Conservation (phyloP, 2,797 vertebrate species). For the Cirrhinus mrigala region DNA sequence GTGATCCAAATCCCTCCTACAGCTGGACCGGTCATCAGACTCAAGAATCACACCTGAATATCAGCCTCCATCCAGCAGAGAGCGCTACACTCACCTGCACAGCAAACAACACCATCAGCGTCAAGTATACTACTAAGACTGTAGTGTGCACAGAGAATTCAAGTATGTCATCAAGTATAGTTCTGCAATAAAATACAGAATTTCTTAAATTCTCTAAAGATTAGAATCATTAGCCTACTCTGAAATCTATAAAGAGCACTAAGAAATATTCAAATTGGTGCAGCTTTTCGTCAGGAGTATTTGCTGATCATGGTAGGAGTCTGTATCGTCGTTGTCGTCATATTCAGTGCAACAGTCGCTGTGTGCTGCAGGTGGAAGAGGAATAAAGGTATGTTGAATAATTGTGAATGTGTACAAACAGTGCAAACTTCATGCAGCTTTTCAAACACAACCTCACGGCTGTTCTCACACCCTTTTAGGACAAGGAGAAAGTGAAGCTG, state of each 20-base stretch:
- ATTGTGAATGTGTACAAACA: not conserved
- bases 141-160: constrained; percentile 8
- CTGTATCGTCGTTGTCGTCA: not conserved
- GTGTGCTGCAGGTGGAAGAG: constrained; percentile 2
- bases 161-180: not conserved
- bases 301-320: not conserved
- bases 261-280: not conserved
- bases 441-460: not conserved
- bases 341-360: not conserved
- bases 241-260: not conserved
- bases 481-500: not conserved
- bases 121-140: rapidly evolving
- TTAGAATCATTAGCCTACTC: not conserved
- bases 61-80: not conserved
- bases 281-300: not conserved
- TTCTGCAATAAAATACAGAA: no score
- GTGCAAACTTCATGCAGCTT: no score
- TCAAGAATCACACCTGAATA: constrained; percentile 20
- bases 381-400: constrained; percentile 16
- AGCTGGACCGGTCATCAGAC: not conserved
- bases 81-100: constrained; percentile 58
- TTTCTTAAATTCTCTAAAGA: not conserved
- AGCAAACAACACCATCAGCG: not conserved
- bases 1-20: constrained; percentile 12
- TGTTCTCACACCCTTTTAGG: not conserved